These are phyloP conservation scores for Arothron firmamentum DNA, from an alignment of 2,113 vertebrate genomes.

Conservation along the genomic window DNA sequence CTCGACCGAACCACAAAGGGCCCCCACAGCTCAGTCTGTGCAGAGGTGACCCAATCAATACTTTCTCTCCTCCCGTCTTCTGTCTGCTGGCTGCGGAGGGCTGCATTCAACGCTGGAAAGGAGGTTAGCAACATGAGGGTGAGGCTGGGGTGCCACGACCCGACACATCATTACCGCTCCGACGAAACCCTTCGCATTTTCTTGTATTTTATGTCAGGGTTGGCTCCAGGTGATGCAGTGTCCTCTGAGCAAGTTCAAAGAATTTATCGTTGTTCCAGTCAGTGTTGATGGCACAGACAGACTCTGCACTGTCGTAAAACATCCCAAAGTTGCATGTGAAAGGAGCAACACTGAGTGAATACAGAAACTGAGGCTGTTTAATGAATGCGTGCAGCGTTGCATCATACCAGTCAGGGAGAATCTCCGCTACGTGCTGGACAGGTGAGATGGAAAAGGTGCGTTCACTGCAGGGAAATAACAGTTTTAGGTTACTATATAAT, in stretches of 20 bases:
- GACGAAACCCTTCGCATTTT: too few species aligned
- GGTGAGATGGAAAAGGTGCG: not conserved
- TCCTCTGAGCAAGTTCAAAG: too few species aligned
- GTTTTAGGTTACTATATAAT: too few species aligned
- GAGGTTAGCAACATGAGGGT: slow-evolving; percentile 16
- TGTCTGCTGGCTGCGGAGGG: slow-evolving; percentile 36
- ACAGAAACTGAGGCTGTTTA: slow-evolving; percentile 13
- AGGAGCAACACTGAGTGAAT: slow-evolving; percentile 4
- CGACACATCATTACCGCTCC: too few species aligned
- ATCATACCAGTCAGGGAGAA: too few species aligned
- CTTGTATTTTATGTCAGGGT: too few species aligned
- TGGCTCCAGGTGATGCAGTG: too few species aligned
- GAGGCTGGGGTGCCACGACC: too few species aligned
- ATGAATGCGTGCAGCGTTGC: not conserved
- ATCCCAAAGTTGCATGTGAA: slow-evolving; percentile 20
- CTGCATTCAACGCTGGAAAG: slow-evolving; percentile 13
- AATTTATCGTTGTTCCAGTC: too few species aligned
- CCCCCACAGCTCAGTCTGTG: slow-evolving; percentile 52
- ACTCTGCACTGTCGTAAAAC: not conserved
- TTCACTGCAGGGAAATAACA: too few species aligned
- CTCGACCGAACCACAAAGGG: slow-evolving; percentile 60
- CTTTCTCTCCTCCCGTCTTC: slow-evolving; percentile 28
- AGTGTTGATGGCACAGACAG: not conserved
- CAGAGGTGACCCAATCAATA: slow-evolving; percentile 70
- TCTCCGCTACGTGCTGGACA: not conserved